Base-by-base conservation (phyloP, 2,888 invertebrate genomes). In the Lamellibrachia columna region DNA sequence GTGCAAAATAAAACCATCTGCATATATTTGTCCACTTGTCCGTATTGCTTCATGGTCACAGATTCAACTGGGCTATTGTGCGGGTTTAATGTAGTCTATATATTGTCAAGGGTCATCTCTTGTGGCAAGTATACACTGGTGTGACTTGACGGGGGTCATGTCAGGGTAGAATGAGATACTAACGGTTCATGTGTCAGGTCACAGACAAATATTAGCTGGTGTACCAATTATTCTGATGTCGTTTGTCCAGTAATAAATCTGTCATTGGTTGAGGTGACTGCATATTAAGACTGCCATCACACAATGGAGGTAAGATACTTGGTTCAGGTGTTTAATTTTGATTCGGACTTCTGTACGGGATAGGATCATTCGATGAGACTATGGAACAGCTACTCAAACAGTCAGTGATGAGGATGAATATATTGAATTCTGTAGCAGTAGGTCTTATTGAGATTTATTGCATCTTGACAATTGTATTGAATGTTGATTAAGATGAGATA, bases 11-110 rank as follows among this genome's bases (percentile, higher is more conserved):
- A 75, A 75, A 75, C 75, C 75, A n/a, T 75, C 75, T 22, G 75
- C 75, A 75, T 75, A 75, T 75, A 75, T 75, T 75, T 75, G 75
- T 75, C 15, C 75, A 75, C 75, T 75, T 75, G 75, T 75, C n/a
- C 75, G n/a, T 75, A 75, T 75, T 15, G 75, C 75, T 15, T 22
- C 6, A 6, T 15, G 22, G 22, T 75, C 22, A n/a, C 22, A 3
- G 75, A 75, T 75, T 75, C 75, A 75, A 22, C 75, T 22, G 75
- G 22, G 75, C 75, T 75, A 75, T 75, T 75, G 75, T 75, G 75
- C n/a, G 75, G 75, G 75, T 75, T 75, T 75, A 75, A 75, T 75
- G 75, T 75, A 75, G 75, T 22, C 75, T 75, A 75, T 75, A 75
- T 75, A 22, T 75, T 75, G 75, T 75, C 75, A 75, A 75, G n/a